Base-by-base conservation (phyloP, 2,888 invertebrate genomes). In the Atherix ibis region DNA sequence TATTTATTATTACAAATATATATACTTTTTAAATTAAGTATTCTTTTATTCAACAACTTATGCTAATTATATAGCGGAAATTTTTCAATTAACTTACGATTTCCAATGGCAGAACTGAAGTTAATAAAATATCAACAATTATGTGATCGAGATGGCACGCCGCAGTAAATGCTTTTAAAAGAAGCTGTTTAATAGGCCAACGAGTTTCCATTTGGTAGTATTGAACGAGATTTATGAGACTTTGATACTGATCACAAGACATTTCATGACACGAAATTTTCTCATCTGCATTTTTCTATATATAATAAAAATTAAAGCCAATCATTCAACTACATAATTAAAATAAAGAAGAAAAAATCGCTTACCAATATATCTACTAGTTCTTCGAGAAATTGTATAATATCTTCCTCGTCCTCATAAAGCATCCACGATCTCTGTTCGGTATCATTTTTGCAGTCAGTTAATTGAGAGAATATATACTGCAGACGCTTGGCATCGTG, bases 181-280 rank as follows among this genome's bases (percentile, higher is more conserved):
- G 64, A 8, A 84, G 65, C 50, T 82, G 77, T 42, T 89, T 70
- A 39, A 89, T 76, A 0, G 79, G 76, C 85, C 85, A 85, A 42
- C 85, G 66, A 1, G 81, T 75, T 61, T 92, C 94, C 92, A 92
- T 92, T 66, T 94, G 94, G 60, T 92, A 94, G 65, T 89, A 94
- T 51, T 87, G 81, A 35, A 89, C 83, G 37, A 95, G 65, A 36
- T 82, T 80, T 27, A 77, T 74, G 14, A 92, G 78, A 46, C 80
- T 81, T 39, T 76, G 76, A 53, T 87, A 92, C 39, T 81, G 76
- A 56, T 89, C 82, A 46, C 75, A 73, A 43, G 80, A 77, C 50
- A 94, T 68, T 37, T 88, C 81, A 52, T 83, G 80, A 48, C 80
- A 76, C 18, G 83, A 83, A 38, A 89, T 82, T 49, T 79, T 81